Percentiles rank a stretch among this genome's conserved stretches.
Evolutionary conservation across 2,888 invertebrate genomes (phyloP).

Genomic region (Hirudinaria manillensis): DNA sequence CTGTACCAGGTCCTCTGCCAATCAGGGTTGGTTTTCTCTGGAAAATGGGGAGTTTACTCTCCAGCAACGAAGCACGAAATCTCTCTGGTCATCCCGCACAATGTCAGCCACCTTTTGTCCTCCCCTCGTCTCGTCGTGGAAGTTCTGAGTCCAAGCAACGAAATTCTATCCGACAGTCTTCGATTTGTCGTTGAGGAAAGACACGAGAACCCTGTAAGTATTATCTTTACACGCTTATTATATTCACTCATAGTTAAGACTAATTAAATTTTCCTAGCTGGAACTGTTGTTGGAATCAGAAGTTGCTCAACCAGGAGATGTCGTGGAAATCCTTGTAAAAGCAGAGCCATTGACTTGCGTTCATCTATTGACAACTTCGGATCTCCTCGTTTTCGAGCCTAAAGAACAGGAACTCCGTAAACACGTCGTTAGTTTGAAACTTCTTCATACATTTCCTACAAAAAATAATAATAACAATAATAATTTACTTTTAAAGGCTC

Average conservation of each 20-base stretch:
- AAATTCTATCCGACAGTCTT: conserved; percentile 3
- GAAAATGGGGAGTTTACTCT: background rate
- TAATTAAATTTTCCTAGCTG: too few relatives aligned
- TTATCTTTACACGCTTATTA: background rate
- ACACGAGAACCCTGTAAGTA: background rate
- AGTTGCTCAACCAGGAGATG: background rate
- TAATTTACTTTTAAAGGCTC: background rate
- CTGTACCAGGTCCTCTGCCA: background rate
- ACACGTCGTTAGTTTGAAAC: background rate
- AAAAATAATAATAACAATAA: background rate
- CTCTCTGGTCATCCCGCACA: background rate
- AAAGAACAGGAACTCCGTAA: background rate
- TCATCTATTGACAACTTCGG: background rate
- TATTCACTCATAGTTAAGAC: too few relatives aligned
- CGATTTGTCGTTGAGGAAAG: background rate
- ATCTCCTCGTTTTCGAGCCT: conserved; percentile 1
- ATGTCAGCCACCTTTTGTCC: background rate
- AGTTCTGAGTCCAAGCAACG: background rate
- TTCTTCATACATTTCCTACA: background rate
- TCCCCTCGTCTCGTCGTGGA: background rate
- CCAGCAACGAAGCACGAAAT: background rate
- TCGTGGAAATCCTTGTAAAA: background rate
- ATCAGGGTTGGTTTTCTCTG: background rate
- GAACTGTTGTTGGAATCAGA: background rate
- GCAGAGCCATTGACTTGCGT: background rate